Conservation (phyloP, 2,888 invertebrate genomes). For the Yponomeuta malinellus region DNA sequence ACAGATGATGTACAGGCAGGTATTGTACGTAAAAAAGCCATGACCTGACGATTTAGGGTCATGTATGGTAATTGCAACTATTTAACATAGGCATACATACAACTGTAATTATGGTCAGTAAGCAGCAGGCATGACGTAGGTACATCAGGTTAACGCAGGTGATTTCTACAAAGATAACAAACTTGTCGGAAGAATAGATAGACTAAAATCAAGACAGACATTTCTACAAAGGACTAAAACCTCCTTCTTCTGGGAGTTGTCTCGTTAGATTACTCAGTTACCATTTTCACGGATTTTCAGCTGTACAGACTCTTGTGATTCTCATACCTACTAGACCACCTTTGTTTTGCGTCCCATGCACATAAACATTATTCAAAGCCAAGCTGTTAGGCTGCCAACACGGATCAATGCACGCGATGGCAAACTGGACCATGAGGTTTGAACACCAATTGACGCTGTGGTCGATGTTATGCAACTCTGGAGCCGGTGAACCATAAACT, state of each 20-base stretch:
- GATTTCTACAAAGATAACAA: no score
- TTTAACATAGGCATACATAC: neutral
- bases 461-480: constrained; percentile 25
- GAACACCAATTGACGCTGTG: constrained; percentile 7
- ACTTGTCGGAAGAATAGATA: no score
- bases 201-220: no score
- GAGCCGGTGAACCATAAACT: constrained; percentile 23
- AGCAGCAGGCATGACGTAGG: neutral
- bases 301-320: no score
- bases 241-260: no score
- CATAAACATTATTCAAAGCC: neutral
- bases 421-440: neutral
- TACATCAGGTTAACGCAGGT: no score
- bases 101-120: neutral
- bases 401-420: neutral
- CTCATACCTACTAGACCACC: no score
- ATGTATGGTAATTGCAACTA: neutral
- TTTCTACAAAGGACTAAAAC: no score
- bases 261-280: no score
- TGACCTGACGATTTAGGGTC: neutral
- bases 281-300: no score
- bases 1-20: no score
- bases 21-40: neutral
- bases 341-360: no score
- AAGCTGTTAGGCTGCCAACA: neutral